Base-by-base conservation (phyloP, 2,113 vertebrate genomes). In the Eudyptes chrysolophus region DNA sequence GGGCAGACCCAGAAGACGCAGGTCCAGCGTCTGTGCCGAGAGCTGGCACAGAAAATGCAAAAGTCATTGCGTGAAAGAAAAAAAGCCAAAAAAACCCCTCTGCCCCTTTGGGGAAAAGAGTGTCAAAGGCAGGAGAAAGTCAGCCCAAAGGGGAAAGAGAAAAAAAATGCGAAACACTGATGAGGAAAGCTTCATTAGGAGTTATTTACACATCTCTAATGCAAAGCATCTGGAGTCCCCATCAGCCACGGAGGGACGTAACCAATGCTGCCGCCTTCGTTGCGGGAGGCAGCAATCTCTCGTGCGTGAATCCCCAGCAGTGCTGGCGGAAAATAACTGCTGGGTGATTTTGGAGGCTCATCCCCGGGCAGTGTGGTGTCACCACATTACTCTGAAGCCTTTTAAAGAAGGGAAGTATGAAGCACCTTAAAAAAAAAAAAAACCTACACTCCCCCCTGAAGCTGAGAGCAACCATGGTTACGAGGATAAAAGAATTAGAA, bases 141-240 rank as follows among this genome's bases (percentile, higher is more conserved):
- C 64, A 87, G 40, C 46, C 72, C 48, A 20, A 46, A 58, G 36
- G 42, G 27, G 21, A 68, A 42, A 71, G 26, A 11, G 36, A 2
- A 10, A 46, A 48, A 7, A 6, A 2, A 26, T 5, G 4, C 0
- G 1, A 77, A 17, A 11, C 0, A 0, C 15, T 32, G 40, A 8
- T 16, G 58, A 44, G 61, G 58, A 80, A 62, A 51, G 57, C 21
- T n/a, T 80, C n/a, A 3, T 49, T 27, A 44, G 62, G 91, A 76
- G 54, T 80, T 76, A 80, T 44, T 80, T 54, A 54, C 51, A n/a
- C 57, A 29, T 46, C 84, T 32, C 36, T 32, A 32, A n/a, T 3
- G 29, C 38, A 54, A 36, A 70, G 87, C 78, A 27, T 14, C 68
- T 26, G 72, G 87, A 87, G 87, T 5, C 19, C 26, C 68, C 2